phyloP scores from a whole-genome alignment of 2,797 vertebrate species.

The Paguma larvata region DNA sequence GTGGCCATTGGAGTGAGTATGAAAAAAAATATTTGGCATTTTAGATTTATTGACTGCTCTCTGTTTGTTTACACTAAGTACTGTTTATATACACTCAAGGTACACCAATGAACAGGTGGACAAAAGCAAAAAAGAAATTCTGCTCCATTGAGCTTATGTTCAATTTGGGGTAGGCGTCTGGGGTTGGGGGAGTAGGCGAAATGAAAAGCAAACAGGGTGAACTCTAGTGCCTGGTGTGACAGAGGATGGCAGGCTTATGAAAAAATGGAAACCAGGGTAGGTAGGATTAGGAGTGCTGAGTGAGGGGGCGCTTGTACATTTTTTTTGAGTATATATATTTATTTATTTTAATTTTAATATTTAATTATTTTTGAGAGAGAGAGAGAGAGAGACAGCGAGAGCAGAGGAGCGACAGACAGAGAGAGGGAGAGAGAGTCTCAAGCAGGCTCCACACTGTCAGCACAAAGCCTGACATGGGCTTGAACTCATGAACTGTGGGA shows the following conservation, averaged over 20 bases:
- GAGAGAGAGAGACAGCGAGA: too few relatives aligned
- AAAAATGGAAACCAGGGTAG: not conserved
- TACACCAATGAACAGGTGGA: not conserved
- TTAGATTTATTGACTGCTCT: constrained; percentile 28
- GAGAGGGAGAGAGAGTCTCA: too few relatives aligned
- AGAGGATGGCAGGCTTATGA: not conserved
- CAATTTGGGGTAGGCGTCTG: not conserved
- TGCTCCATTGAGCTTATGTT: not conserved
- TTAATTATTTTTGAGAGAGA: too few relatives aligned
- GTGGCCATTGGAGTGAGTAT: not conserved
- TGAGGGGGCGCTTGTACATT: not conserved
- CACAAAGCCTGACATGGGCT: too few relatives aligned
- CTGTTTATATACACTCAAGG: not conserved
- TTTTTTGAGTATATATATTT: too few relatives aligned
- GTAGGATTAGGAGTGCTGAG: not conserved
- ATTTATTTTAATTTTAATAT: too few relatives aligned
- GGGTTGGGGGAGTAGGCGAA: not conserved
- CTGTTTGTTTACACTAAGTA: not conserved
- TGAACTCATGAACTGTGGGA: too few relatives aligned
- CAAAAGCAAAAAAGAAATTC: not conserved
- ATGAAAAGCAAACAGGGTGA: not conserved
- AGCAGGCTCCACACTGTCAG: too few relatives aligned
- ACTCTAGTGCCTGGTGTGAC: not conserved
- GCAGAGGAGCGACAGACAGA: too few relatives aligned
- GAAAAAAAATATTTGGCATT: constrained; percentile 13